These are phyloP conservation scores for Oncorhynchus nerka DNA, from an alignment of 2,113 vertebrate species.

Conservation along the genomic window DNA sequence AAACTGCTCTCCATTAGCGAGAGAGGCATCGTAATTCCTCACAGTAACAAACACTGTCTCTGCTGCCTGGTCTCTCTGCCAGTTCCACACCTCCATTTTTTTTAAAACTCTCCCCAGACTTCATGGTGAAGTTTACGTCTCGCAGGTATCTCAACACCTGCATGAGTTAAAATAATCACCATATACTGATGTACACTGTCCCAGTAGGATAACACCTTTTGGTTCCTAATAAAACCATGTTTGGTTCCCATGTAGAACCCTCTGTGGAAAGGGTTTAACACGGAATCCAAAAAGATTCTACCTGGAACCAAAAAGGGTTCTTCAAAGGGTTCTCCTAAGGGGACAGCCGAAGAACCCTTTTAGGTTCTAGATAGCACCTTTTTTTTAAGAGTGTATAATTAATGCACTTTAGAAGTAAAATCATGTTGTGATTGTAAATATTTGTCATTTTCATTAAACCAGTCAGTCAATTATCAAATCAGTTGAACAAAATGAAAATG, in stretches of 20 bases:
- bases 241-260: too few relatives aligned
- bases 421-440: too few relatives aligned
- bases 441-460: too few relatives aligned
- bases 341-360: too few relatives aligned
- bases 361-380: too few relatives aligned
- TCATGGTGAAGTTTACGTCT: conserved; percentile 66
- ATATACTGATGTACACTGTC: too few relatives aligned
- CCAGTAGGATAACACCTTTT: too few relatives aligned
- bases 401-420: not conserved
- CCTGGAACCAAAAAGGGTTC: too few relatives aligned
- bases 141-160: conserved; percentile 65
- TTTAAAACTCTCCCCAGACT: conserved; percentile 55
- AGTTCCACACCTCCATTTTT: conserved; percentile 72
- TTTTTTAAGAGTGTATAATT: not conserved
- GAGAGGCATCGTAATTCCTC: conserved; percentile 71
- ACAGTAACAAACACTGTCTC: conserved; percentile 61
- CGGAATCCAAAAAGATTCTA: too few relatives aligned
- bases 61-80: conserved; percentile 68
- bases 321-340: too few relatives aligned
- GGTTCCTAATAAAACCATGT: not conserved
- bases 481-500: too few relatives aligned
- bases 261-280: too few relatives aligned
- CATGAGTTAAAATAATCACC: not conserved
- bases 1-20: conserved; percentile 61
- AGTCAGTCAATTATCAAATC: not conserved